Evolutionary conservation across 1,140 invertebrate species (phyloP), one percentile per base, ranked within the genome.

Genomic region (Hycleus phaleratus): DNA sequence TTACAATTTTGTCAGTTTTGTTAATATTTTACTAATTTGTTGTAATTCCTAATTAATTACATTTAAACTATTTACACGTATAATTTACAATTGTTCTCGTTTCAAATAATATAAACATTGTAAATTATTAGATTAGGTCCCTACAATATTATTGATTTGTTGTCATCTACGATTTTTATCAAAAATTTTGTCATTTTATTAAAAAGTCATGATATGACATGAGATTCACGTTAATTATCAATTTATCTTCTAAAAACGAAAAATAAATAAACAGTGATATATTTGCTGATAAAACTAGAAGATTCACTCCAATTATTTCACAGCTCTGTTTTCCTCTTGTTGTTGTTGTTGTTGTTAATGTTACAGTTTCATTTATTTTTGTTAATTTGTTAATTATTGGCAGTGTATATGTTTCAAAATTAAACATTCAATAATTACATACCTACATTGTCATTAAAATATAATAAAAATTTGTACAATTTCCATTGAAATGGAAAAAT

Each of bases 201-300:
- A 46, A 11, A 9, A 52, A 44, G 51, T 53, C 51, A 45, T 53
- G 51, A 53, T 53, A 53, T 53, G 51, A 53, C 51, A 45, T 32
- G 51, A 53, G 43, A 53, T 53, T 53, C 51, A 52, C 26, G 43
- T 52, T 25, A 9, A 51, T n/a, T 51, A 44, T 38, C 43, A 44
- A 45, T 42, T 53, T 46, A 40, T 42, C 26, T 50, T 49, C 1
- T 51, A 38, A 42, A 51, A 51, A 51, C 38, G 26, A 43, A 44
- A 52, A 44, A 43, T 42, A 52, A 44, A 39, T 43, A 52, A 52
- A 52, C 4, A 4, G 32, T 32, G 32, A 52, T 52, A 44, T 43
- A 44, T 52, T 43, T 25, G 40, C 24, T 44, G 49, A n/a, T 42
- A 24, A 42, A 42, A 51, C 49, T 51, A 51, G 40, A 52, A 52